Conservation (phyloP, 2,888 invertebrate genomes). For the Calameuta pallipes region DNA sequence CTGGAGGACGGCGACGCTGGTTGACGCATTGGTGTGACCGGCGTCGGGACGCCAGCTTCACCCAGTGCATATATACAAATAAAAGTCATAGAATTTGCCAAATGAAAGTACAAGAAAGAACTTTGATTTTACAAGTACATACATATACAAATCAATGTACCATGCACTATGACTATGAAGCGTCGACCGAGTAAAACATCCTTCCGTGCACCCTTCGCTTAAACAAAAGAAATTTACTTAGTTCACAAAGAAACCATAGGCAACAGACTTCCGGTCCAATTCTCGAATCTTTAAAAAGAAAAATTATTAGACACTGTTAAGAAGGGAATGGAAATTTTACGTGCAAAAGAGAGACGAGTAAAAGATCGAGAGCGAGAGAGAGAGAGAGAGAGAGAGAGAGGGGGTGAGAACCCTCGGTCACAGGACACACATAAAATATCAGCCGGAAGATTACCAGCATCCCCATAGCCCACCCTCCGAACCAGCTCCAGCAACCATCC, state of each 20-base stretch:
- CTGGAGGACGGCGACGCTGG: background rate
- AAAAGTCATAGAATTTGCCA: background rate
- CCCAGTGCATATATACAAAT: background rate
- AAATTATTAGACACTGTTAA: background rate
- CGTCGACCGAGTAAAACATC: background rate
- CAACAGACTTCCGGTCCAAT: background rate
- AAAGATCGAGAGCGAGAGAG: background rate
- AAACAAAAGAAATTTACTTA: background rate
- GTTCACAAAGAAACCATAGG: background rate
- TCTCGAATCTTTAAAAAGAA: background rate
- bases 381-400: conserved; percentile 10
- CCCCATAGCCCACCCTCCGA: conserved; percentile 22
- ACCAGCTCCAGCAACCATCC: conserved; percentile 35
- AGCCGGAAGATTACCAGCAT: conserved; percentile 61
- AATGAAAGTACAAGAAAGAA: background rate
- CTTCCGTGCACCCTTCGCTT: background rate
- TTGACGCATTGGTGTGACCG: background rate
- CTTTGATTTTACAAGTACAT: background rate
- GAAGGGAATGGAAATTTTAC: background rate
- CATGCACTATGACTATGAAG: too few relatives aligned
- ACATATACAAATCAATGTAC: too few relatives aligned
- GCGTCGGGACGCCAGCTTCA: background rate
- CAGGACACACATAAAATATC: conserved; percentile 61
- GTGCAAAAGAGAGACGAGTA: conserved; percentile 15
- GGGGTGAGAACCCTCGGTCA: conserved; percentile 42